Percentiles rank a stretch among this genome's conserved stretches.
Evolutionary conservation across 2,113 vertebrate genomes (phyloP).

Genomic region (Callopanchax toddi): DNA sequence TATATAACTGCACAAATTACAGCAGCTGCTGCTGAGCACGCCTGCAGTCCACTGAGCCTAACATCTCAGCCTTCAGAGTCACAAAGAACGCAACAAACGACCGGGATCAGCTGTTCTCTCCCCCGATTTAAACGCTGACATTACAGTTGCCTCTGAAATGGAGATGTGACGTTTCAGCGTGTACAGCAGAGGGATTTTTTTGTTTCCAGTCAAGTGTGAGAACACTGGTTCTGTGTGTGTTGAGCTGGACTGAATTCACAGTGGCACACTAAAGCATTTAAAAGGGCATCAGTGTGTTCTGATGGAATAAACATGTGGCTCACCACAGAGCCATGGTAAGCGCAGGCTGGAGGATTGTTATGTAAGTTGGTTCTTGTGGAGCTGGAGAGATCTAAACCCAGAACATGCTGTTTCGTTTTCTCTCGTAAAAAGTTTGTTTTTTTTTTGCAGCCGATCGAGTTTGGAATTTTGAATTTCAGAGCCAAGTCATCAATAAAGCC

Average conservation of each 20-base stretch:
- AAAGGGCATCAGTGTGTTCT: constrained; percentile 8
- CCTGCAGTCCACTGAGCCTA: neutral
- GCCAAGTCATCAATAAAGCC: neutral
- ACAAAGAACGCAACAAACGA: constrained; percentile 1
- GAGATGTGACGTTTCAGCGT: constrained; percentile 1
- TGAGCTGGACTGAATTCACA: constrained; percentile 13
- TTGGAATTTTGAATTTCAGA: neutral
- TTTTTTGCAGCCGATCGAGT: neutral
- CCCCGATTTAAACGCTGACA: neutral
- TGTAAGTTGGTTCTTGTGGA: constrained; percentile 40
- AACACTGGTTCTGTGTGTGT: neutral
- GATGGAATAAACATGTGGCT: constrained; percentile 34
- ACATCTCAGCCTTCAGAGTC: neutral
- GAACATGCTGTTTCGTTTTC: neutral
- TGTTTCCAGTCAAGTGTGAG: neutral
- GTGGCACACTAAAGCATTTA: constrained; percentile 18
- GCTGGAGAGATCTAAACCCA: constrained; percentile 4
- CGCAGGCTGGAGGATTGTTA: constrained; percentile 37
- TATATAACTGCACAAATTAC: constrained; percentile 7
- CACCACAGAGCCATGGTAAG: constrained; percentile 12
- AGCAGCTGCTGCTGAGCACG: constrained; percentile 3
- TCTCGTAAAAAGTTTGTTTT: neutral
- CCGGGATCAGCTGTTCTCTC: neutral
- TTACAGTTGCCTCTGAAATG: neutral
- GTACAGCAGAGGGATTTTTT: neutral